A percentile compares a stretch with the other conserved stretches of the same genome.
Conservation (phyloP, 2,888 invertebrate species). For the Gymnosoma rotundatum region DNA sequence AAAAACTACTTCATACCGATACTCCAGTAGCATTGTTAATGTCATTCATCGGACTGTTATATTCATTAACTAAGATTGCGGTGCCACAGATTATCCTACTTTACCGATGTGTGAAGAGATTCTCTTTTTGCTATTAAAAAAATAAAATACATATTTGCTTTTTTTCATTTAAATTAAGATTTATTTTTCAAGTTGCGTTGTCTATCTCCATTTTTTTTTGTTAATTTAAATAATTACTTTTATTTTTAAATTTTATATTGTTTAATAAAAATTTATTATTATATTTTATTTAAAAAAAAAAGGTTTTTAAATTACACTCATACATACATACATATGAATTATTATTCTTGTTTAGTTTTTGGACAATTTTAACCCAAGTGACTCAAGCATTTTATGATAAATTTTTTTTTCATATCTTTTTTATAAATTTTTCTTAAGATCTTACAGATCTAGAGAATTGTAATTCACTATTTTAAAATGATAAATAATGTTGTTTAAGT, state of each 20-base stretch:
- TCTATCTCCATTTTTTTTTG: conserved; percentile 15
- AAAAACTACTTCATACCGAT: too few relatives aligned
- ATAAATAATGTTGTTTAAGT: conserved; percentile 2
- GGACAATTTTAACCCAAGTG: too few relatives aligned
- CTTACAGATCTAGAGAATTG: neutral
- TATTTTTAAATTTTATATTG: neutral
- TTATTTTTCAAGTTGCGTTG: conserved; percentile 52
- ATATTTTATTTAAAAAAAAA: too few relatives aligned
- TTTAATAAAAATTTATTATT: neutral
- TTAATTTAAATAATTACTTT: conserved; percentile 27
- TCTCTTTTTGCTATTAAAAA: neutral
- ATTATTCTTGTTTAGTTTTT: too few relatives aligned
- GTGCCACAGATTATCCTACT: too few relatives aligned
- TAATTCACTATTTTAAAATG: neutral
- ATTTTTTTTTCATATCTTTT: neutral
- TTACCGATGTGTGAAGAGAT: too few relatives aligned
- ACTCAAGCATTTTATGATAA: too few relatives aligned
- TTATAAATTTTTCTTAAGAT: neutral
- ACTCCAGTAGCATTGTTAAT: too few relatives aligned
- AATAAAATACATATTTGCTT: neutral
- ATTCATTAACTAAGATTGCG: too few relatives aligned
- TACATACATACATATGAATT: too few relatives aligned
- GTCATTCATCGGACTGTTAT: too few relatives aligned
- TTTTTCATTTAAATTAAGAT: conserved; percentile 25
- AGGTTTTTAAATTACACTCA: too few relatives aligned